These are phyloP conservation scores for Coilia nasus DNA, from an alignment of 2,797 vertebrate genomes.

Conservation along the genomic window DNA sequence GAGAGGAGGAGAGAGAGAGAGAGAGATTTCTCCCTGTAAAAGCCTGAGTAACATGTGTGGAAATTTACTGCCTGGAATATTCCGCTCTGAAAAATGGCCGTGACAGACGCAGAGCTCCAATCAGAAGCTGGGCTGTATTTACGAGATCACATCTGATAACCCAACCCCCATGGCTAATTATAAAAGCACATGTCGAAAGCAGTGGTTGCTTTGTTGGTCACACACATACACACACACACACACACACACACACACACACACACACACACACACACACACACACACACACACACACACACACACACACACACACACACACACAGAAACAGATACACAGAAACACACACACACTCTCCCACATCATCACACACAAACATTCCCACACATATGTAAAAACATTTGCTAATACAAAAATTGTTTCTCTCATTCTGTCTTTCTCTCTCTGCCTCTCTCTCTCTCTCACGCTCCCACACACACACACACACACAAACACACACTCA, in stretches of 20 bases:
- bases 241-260: not conserved
- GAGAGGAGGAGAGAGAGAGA: too few relatives aligned
- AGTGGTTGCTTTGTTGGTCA: not conserved
- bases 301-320: not conserved
- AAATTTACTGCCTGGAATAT: constrained; percentile 22
- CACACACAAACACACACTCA: not conserved
- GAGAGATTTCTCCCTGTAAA: not conserved
- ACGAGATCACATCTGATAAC: not conserved
- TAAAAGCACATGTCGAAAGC: not conserved
- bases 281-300: not conserved
- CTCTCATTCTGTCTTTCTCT: too few relatives aligned
- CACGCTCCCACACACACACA: not conserved
- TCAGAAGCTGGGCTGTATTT: not conserved
- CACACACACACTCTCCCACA: not conserved
- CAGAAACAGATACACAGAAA: not conserved
- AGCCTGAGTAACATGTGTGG: not conserved
- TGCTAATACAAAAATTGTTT: too few relatives aligned
- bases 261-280: not conserved
- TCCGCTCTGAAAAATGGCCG: constrained; percentile 11
- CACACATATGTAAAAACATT: not conserved
- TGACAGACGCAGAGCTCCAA: constrained; percentile 42
- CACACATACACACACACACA: not conserved
- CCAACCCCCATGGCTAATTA: not conserved
- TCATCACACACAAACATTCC: constrained; percentile 46
- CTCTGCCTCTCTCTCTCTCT: too few relatives aligned